Evolutionary conservation across 2,113 vertebrate species (phyloP).

Genomic region (Mohoua ochrocephala): DNA sequence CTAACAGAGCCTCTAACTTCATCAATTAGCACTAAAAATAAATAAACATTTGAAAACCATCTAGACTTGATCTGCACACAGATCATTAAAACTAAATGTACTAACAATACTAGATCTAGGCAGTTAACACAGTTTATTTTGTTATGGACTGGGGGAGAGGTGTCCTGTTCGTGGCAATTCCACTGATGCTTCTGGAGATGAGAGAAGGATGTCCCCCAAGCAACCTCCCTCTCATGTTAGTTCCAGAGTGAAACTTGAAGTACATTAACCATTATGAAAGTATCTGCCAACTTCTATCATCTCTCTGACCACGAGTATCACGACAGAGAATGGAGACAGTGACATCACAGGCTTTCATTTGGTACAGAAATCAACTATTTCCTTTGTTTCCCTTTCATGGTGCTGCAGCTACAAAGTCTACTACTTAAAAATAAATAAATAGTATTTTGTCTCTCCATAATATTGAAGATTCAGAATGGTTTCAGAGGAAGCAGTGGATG

Average conservation of each 20-base stretch:
- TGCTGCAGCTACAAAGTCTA: neutral
- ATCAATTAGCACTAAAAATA: neutral
- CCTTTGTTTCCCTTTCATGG: neutral
- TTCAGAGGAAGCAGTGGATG: neutral
- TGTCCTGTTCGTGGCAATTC: neutral
- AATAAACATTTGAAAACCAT: neutral
- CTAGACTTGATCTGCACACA: neutral
- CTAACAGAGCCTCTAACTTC: neutral
- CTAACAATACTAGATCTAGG: neutral
- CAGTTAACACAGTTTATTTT: neutral
- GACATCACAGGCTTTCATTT: accelerated
- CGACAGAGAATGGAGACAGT: neutral
- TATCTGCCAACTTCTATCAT: neutral
- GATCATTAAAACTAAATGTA: neutral
- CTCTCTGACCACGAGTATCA: neutral
- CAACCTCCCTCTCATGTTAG: neutral
- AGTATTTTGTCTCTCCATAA: neutral
- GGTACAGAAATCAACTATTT: accelerated
- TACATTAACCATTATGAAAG: neutral
- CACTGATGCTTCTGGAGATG: neutral
- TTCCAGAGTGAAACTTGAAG: neutral
- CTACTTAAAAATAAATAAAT: neutral
- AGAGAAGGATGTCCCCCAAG: neutral
- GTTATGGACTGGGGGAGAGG: accelerated
- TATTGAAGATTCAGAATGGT: neutral